Percentiles rank a stretch among this genome's conserved stretches.
Conservation (phyloP, 2,113 vertebrate genomes). For the Nothocercus julius region DNA sequence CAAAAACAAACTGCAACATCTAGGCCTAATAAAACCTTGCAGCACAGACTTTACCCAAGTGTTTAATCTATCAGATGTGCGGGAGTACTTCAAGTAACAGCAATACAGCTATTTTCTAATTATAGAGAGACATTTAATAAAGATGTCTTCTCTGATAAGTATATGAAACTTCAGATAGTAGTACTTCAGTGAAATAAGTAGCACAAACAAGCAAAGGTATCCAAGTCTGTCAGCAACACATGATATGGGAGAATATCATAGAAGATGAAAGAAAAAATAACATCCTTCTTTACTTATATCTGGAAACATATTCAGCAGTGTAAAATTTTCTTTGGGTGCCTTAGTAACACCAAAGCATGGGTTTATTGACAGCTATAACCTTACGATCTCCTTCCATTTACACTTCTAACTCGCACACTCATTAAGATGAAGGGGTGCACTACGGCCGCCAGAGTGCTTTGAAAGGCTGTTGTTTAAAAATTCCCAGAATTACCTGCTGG, state of each 20-base stretch:
- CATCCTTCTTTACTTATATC: background rate
- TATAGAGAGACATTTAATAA: background rate
- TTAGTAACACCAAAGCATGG: background rate
- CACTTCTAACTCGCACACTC: background rate
- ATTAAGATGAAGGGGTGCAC: background rate
- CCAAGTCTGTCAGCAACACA: background rate
- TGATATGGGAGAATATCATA: background rate
- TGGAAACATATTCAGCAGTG: background rate
- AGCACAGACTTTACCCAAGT: accelerated
- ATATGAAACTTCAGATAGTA: background rate
- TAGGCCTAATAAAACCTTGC: background rate
- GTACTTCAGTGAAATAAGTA: background rate
- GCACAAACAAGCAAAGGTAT: background rate
- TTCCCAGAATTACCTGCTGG: background rate
- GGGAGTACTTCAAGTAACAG: background rate
- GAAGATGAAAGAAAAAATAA: background rate
- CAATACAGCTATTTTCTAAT: background rate
- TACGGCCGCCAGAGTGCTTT: background rate
- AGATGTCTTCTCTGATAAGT: background rate
- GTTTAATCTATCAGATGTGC: background rate
- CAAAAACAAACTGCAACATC: background rate
- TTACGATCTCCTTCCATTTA: background rate
- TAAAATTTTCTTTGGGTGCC: background rate
- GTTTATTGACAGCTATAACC: background rate
- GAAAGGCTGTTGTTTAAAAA: background rate